These are phyloP conservation scores for Benthosema pterotum DNA, from an alignment of 2,797 vertebrate species.

Conservation along the genomic window DNA sequence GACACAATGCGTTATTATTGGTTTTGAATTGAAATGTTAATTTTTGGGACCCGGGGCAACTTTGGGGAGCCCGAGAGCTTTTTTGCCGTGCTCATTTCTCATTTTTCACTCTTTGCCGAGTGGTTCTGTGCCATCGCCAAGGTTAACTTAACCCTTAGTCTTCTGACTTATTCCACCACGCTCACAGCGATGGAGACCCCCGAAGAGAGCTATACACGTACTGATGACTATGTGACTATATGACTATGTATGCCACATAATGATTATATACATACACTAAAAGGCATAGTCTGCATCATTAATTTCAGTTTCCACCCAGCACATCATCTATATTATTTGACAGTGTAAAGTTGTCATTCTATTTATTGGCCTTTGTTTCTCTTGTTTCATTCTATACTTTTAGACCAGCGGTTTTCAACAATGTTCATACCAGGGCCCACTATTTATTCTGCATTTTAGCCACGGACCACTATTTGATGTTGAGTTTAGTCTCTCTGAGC, in stretches of 20 bases:
- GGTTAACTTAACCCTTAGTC: conserved; percentile 62
- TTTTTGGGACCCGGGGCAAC: conserved; percentile 87
- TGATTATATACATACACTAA: too few species aligned
- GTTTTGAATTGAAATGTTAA: conserved; percentile 99
- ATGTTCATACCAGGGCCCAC: too few species aligned
- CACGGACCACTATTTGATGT: too few species aligned
- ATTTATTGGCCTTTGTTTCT: too few species aligned
- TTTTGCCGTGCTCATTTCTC: conserved; percentile 84
- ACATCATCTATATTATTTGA: too few species aligned
- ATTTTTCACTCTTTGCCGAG: conserved; percentile 84
- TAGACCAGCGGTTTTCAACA: too few species aligned
- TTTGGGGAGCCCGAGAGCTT: conserved; percentile 78
- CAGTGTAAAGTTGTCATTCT: too few species aligned
- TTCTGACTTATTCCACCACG: conserved; percentile 50
- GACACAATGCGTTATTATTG: conserved; percentile 96
- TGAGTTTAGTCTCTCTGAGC: too few species aligned
- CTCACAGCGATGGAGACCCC: conserved; percentile 18
- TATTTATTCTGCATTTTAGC: too few species aligned
- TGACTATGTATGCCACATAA: not conserved
- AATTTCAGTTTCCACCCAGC: too few species aligned
- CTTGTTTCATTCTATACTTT: too few species aligned
- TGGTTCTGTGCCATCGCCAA: conserved; percentile 46
- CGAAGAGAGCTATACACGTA: not conserved
- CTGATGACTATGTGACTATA: not conserved
- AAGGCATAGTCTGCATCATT: too few species aligned